Percentiles rank a stretch among this genome's conserved stretches.
These are phyloP conservation scores for Mactromeris polynyma DNA, from an alignment of 2,888 invertebrate species.

Conservation along the genomic window DNA sequence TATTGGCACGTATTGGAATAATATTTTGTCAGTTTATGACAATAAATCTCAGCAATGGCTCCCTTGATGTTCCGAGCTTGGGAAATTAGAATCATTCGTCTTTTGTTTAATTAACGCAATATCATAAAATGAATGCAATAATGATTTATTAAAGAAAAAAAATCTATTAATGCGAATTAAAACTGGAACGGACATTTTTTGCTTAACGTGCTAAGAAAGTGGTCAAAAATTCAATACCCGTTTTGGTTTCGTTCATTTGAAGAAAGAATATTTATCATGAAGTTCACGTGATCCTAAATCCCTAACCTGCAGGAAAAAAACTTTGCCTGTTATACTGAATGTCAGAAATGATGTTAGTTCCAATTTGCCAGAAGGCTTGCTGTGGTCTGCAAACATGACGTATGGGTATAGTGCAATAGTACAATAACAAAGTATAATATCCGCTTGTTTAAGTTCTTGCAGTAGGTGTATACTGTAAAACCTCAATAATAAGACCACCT, in stretches of 20 bases:
- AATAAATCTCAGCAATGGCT: constrained; percentile 48
- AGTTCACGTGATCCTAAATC: background rate
- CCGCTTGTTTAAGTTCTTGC: too few relatives aligned
- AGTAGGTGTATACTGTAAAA: too few relatives aligned
- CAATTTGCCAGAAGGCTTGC: too few relatives aligned
- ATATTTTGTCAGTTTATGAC: constrained; percentile 58
- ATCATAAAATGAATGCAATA: constrained; percentile 31
- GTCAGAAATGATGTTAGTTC: too few relatives aligned
- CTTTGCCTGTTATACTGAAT: too few relatives aligned
- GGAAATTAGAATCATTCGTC: constrained; percentile 30
- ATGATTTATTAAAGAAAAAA: constrained; percentile 19
- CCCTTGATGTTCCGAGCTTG: constrained; percentile 45
- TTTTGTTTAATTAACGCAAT: constrained; percentile 40
- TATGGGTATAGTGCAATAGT: too few relatives aligned
- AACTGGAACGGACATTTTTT: background rate
- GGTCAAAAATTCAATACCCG: background rate
- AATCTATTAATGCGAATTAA: background rate
- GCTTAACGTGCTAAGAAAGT: background rate
- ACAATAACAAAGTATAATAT: too few relatives aligned
- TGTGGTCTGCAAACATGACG: too few relatives aligned
- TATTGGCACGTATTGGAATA: constrained; percentile 38
- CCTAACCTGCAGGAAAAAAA: too few relatives aligned
- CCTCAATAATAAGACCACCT: too few relatives aligned
- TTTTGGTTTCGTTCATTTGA: background rate
- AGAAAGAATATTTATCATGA: background rate